phyloP scores from a whole-genome alignment of 2,797 vertebrate genomes.

The Enteromius fasciolatus region DNA sequence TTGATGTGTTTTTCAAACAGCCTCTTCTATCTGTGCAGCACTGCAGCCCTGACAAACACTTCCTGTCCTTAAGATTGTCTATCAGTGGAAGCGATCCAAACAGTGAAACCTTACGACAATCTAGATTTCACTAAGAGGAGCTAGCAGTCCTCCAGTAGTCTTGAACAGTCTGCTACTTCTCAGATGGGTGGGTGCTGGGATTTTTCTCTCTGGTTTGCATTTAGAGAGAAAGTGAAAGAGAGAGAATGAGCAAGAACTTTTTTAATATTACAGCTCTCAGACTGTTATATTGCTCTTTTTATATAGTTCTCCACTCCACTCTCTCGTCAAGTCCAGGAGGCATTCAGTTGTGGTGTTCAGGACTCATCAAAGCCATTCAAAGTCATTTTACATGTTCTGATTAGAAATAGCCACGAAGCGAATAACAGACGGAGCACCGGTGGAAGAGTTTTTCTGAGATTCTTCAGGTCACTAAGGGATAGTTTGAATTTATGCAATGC shows the following conservation, averaged over 20 bases:
- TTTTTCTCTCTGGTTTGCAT: slow-evolving; percentile 12
- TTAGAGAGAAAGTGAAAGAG: slow-evolving; percentile 4
- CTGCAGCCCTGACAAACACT: slow-evolving; percentile 16
- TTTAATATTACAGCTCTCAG: slow-evolving; percentile 33
- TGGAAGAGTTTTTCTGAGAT: neutral
- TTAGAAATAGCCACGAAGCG: slow-evolving; percentile 6
- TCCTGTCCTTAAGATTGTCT: slow-evolving; percentile 25
- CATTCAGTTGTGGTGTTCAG: neutral
- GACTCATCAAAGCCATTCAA: slow-evolving; percentile 18
- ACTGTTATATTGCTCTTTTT: slow-evolving; percentile 18
- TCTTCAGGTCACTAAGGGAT: neutral
- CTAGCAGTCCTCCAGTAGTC: slow-evolving; percentile 12
- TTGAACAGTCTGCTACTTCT: slow-evolving; percentile 10
- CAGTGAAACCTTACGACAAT: slow-evolving; percentile 2
- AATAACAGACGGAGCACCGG: neutral
- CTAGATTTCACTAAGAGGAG: slow-evolving; percentile 13
- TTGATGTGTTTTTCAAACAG: slow-evolving; percentile 6
- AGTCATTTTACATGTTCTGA: slow-evolving; percentile 16
- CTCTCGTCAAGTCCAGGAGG: slow-evolving; percentile 5
- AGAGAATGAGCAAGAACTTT: slow-evolving; percentile 18
- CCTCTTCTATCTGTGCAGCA: slow-evolving; percentile 2
- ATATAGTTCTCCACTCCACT: neutral
- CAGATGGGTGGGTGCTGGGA: neutral
- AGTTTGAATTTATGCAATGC: neutral
- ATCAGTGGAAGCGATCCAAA: slow-evolving; percentile 6